A percentile compares a stretch with the other conserved stretches of the same genome.
Evolutionary conservation across 2,888 invertebrate species (phyloP).

Genomic region (Eupithecia dodoneata): DNA sequence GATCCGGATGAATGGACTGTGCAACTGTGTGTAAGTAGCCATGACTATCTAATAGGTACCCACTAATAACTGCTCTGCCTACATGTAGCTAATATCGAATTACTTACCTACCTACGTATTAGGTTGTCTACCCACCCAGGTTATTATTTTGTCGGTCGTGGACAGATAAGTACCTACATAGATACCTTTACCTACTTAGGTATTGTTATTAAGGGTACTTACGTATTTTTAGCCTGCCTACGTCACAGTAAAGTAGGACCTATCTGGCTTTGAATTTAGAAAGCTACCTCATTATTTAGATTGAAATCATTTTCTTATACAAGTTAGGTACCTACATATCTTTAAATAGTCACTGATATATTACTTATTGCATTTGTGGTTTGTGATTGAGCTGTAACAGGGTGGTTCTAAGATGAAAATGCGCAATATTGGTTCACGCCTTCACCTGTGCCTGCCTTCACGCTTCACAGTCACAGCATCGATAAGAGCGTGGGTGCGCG

Average conservation of each 20-base stretch:
- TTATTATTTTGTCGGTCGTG: conserved; percentile 1
- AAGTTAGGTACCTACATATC: no score
- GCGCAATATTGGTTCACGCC: neutral
- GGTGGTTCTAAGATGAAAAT: neutral
- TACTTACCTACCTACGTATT: neutral
- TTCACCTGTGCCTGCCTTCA: no score
- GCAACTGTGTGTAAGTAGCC: conserved; percentile 27
- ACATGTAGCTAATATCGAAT: neutral
- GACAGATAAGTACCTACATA: neutral
- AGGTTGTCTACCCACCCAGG: neutral
- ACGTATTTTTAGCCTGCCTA: neutral
- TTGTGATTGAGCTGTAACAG: neutral
- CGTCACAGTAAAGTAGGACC: neutral
- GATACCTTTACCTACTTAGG: neutral
- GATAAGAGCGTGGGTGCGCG: neutral
- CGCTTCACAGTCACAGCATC: neutral
- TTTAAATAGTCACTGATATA: neutral
- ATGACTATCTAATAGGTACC: conserved; percentile 35
- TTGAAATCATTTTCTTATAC: no score
- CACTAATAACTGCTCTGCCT: neutral
- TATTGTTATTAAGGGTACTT: neutral
- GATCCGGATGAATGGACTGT: conserved; percentile 1
- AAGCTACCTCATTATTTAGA: no score
- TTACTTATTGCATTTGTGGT: neutral
- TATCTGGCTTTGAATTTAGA: no score